phyloP scores from a whole-genome alignment of 2,113 vertebrate species.

The Scartelaos histophorus region DNA sequence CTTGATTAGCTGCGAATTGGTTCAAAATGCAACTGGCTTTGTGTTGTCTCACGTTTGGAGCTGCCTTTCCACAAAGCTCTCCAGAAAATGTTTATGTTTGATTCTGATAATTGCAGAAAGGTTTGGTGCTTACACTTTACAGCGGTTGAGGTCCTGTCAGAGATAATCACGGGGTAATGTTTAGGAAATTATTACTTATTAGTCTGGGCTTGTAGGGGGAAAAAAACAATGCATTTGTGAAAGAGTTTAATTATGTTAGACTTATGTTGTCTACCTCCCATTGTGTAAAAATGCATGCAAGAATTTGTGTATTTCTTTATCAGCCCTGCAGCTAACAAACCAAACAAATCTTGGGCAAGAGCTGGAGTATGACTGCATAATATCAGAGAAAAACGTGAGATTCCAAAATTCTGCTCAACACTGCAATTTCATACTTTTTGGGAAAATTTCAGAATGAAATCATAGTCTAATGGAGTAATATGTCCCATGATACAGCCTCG shows the following conservation, averaged over 20 bases:
- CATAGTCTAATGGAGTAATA: background rate
- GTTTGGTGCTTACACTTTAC: conserved; percentile 36
- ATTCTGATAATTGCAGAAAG: conserved; percentile 36
- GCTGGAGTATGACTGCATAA: background rate
- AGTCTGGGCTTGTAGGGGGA: conserved; percentile 2
- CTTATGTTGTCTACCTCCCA: conserved; percentile 27
- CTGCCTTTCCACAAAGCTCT: conserved; percentile 44
- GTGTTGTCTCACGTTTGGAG: conserved; percentile 42
- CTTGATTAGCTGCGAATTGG: conserved; percentile 31
- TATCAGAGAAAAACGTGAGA: background rate
- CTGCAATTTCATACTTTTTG: background rate
- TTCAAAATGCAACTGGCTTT: conserved; percentile 50
- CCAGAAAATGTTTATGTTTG: conserved; percentile 55
- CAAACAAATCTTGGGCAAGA: background rate
- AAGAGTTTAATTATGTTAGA: conserved; percentile 61
- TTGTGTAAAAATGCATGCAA: background rate
- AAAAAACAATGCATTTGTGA: conserved; percentile 52
- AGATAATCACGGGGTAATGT: conserved; percentile 31
- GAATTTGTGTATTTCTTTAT: background rate
- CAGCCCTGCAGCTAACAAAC: background rate
- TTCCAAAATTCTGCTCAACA: background rate
- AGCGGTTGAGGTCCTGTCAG: conserved; percentile 50
- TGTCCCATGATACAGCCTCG: background rate
- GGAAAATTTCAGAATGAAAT: background rate
- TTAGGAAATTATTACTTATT: conserved; percentile 36